Percentiles rank a stretch among this genome's conserved stretches.
phyloP scores from a whole-genome alignment of 2,113 vertebrate genomes.

The Toxotes chatareus region DNA sequence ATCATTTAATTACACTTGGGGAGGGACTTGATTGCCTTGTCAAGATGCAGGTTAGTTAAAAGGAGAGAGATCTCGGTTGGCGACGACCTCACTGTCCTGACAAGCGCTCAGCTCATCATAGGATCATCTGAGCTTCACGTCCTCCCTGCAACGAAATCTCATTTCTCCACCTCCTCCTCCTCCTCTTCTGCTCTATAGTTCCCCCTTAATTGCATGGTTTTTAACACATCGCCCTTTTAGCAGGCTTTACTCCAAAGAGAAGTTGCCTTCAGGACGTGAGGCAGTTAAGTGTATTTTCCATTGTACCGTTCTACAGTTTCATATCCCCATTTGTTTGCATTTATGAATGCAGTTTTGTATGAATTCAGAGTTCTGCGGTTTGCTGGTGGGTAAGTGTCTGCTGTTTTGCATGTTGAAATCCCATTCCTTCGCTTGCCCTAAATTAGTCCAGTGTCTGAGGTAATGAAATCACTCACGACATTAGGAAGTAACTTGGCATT shows the following conservation, averaged over 20 bases:
- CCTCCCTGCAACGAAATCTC: conserved; percentile 54
- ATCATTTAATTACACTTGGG: conserved; percentile 92
- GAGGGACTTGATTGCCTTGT: conserved; percentile 85
- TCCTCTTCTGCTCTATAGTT: conserved; percentile 8
- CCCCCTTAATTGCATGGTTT: conserved; percentile 16
- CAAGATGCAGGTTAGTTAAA: conserved; percentile 90
- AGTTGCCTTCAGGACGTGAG: conserved; percentile 30
- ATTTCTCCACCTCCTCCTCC: conserved; percentile 47
- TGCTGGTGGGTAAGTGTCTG: conserved; percentile 36
- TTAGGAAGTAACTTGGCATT: conserved; percentile 83
- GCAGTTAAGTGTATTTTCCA: conserved; percentile 30
- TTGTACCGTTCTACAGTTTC: background rate
- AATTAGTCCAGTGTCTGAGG: conserved; percentile 80
- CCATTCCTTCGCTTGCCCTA: conserved; percentile 66
- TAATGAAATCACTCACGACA: conserved; percentile 83
- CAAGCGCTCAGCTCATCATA: conserved; percentile 74
- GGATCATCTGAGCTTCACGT: conserved; percentile 82
- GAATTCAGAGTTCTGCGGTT: conserved; percentile 25
- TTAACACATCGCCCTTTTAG: conserved; percentile 18
- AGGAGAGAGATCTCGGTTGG: conserved; percentile 84
- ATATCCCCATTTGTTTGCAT: conserved; percentile 49
- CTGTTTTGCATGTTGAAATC: conserved; percentile 76
- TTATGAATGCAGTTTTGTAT: conserved; percentile 36
- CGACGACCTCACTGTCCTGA: conserved; percentile 76
- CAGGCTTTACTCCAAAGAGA: background rate